Evolutionary conservation across 1,140 invertebrate genomes (phyloP).

Genomic region (Anoplolepis gracilipes): DNA sequence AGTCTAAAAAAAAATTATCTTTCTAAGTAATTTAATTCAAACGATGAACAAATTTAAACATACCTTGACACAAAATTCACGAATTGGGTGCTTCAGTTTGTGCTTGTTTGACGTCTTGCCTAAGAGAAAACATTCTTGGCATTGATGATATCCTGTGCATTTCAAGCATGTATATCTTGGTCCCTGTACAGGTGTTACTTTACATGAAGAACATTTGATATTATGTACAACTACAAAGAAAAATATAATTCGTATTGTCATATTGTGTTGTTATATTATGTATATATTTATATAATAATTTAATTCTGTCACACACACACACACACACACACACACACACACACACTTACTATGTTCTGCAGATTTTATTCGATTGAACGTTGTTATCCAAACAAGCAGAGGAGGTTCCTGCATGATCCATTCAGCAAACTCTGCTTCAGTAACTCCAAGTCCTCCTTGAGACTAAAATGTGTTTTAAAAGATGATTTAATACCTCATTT

Average conservation of each 20-base stretch:
- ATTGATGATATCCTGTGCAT: constrained; percentile 92
- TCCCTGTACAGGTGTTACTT: constrained; percentile 86
- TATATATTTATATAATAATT: neutral
- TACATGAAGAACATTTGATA: constrained; percentile 87
- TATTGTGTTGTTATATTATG: neutral
- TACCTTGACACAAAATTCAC: constrained; percentile 91
- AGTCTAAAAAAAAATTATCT: constrained; percentile 79
- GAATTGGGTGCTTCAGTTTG: constrained; percentile 91
- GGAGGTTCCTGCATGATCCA: constrained; percentile 88
- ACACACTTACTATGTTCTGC: constrained; percentile 87
- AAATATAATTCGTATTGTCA: constrained; percentile 14
- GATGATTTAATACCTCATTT: constrained; percentile 23
- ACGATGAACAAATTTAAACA: constrained; percentile 35
- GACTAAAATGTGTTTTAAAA: constrained; percentile 75
- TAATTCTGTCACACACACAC: no score
- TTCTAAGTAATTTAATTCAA: constrained; percentile 53
- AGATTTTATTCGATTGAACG: constrained; percentile 87
- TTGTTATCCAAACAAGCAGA: constrained; percentile 87
- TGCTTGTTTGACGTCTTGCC: constrained; percentile 90
- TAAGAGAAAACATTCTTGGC: constrained; percentile 93
- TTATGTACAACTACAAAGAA: constrained; percentile 86
- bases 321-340: no score
- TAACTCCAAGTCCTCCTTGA: constrained; percentile 85
- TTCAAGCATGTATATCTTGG: constrained; percentile 90
- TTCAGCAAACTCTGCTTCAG: constrained; percentile 86